Conservation (phyloP, 2,888 invertebrate species). For the Tachina lurida region DNA sequence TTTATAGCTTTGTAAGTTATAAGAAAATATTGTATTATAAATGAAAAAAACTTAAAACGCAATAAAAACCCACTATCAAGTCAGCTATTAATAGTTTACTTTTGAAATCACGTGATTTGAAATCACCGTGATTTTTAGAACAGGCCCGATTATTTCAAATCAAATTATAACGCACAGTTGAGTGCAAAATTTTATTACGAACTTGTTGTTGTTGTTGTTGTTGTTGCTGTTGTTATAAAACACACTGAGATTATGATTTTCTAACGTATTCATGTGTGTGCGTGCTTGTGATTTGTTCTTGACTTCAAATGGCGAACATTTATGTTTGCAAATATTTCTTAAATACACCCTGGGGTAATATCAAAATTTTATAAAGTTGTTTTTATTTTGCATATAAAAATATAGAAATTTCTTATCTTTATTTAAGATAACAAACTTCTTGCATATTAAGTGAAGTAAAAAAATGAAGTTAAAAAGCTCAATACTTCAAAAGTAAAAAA, state of each 20-base stretch:
- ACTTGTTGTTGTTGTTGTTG: neutral
- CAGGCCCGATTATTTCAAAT: no score
- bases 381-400: neutral
- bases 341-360: constrained; percentile 57
- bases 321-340: constrained; percentile 35
- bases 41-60: no score
- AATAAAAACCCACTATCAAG: no score
- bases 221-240: neutral
- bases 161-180: no score
- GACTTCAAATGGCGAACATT: neutral
- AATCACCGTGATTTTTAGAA: no score
- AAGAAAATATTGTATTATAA: no score
- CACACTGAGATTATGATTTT: neutral
- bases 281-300: neutral
- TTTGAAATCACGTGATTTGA: no score
- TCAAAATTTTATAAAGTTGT: constrained; percentile 47
- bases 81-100: no score
- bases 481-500: neutral
- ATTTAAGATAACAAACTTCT: neutral
- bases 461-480: neutral
- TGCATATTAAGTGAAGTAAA: neutral
- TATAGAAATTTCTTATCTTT: neutral
- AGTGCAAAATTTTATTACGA: neutral
- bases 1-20: no score
- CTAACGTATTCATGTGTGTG: constrained; percentile 19